These are phyloP conservation scores for Acanthurus tractus DNA, from an alignment of 2,797 vertebrate species.

Conservation along the genomic window DNA sequence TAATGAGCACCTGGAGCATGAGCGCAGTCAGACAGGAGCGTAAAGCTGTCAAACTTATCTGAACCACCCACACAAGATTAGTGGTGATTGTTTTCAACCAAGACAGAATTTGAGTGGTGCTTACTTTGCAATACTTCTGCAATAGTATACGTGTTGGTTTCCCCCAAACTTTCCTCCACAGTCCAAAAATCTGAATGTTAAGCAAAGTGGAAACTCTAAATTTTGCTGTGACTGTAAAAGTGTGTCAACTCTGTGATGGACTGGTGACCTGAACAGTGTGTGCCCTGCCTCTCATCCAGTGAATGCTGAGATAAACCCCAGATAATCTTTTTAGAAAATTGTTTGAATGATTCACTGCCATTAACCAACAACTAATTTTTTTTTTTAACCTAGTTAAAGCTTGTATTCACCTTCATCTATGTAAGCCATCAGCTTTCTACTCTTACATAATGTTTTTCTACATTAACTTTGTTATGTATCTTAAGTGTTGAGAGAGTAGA, in stretches of 20 bases:
- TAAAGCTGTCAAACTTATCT: conserved; percentile 27
- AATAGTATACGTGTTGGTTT: conserved; percentile 1
- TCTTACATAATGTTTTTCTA: background rate
- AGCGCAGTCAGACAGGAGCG: conserved; percentile 24
- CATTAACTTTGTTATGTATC: background rate
- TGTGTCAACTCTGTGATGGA: conserved; percentile 1
- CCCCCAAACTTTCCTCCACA: background rate
- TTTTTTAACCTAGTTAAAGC: background rate
- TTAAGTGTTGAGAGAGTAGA: background rate
- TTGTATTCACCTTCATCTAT: background rate
- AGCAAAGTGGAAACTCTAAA: background rate
- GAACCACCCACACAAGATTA: conserved; percentile 22
- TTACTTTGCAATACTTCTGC: conserved; percentile 5
- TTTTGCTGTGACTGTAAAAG: background rate
- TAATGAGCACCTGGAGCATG: conserved; percentile 58
- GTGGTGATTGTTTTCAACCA: conserved; percentile 19
- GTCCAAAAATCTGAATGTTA: background rate
- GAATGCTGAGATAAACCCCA: conserved; percentile 13
- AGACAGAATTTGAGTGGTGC: background rate
- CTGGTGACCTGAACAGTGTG: conserved; percentile 3
- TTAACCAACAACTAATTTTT: background rate
- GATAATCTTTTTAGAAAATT: conserved; percentile 13
- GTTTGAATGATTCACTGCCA: conserved; percentile 2
- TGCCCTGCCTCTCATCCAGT: background rate
- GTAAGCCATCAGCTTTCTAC: background rate